Evolutionary conservation across 2,888 invertebrate genomes (phyloP), one percentile per base, ranked within the genome.

Genomic region (Nemapogon koenigi): DNA sequence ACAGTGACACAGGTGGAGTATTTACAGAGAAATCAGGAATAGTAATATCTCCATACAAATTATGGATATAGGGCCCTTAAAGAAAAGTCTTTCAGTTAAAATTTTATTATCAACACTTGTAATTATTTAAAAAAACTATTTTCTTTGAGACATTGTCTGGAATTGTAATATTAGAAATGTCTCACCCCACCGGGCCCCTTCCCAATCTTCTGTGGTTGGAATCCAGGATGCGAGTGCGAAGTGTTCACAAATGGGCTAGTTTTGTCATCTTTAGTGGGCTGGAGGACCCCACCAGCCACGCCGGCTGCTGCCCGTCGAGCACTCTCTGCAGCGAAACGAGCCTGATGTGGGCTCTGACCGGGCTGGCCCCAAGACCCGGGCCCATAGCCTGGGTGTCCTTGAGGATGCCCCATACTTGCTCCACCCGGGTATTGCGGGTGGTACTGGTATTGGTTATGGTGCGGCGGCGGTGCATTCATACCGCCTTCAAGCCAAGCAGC

Each of bases 201-300:
- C 36, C 94, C 94, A 46, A 92, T 87, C 81, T 95, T 96, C 64
- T 95, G 94, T 8, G 97, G 97, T 48, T 91, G 89, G 70, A 96
- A 97, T 41, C 89, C 89, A 26, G 95, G 91, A 76, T 96, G 94
- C 29, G 94, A 93, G 81, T 94, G 94, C 46, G 90, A 86, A 36
- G 92, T 90, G 43, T 90, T 87, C 33, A 91, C 81, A 69, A 97
- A 97, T 14, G 96, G 95, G 63, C 89, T 94, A 47, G 89, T 86
- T 61, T 85, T 84, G 52, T 86, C 84, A 51, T 84, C 84, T 52
- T 83, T 84, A 1, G 62, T 53, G 35, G 66, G 16, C 27, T 26
- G 33, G 8, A n/a, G 7, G 16, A 14, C 18, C 42, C 50, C 61
- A 11, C 59, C 48, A 41, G 61, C 57, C 39, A 56, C 46, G 17